phyloP scores from a whole-genome alignment of 2,888 invertebrate genomes.

The Pterostichus madidus region DNA sequence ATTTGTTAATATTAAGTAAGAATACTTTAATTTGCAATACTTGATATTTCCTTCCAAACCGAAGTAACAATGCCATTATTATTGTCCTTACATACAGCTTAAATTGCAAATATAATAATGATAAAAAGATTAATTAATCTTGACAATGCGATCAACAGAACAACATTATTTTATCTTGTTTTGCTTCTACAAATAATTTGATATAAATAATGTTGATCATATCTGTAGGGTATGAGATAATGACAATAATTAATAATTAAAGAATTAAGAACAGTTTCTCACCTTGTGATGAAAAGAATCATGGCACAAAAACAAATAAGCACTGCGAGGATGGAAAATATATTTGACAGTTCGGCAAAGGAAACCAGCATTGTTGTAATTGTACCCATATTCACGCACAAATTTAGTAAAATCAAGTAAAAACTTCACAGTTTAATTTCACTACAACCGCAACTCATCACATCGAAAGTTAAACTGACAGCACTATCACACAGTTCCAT shows the following conservation, averaged over 20 bases:
- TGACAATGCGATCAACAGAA: background rate
- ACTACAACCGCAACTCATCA: constrained; percentile 60
- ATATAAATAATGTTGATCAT: background rate
- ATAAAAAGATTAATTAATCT: background rate
- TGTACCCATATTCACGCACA: constrained; percentile 72
- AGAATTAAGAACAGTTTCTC: constrained; percentile 21
- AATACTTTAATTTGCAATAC: too few species aligned
- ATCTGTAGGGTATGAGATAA: background rate
- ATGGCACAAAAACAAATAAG: constrained; percentile 87
- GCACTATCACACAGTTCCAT: constrained; percentile 53
- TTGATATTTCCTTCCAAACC: too few species aligned
- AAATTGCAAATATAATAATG: background rate
- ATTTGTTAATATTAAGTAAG: constrained; percentile 22
- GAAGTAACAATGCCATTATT: background rate
- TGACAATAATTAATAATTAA: constrained; percentile 14
- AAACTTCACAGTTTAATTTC: constrained; percentile 61
- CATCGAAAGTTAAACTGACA: constrained; percentile 64
- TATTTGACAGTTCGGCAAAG: constrained; percentile 87
- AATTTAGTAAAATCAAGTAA: constrained; percentile 67
- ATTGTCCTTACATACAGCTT: background rate
- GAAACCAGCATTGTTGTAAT: constrained; percentile 83
- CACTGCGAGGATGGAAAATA: constrained; percentile 86
- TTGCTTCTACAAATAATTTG: background rate
- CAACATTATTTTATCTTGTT: background rate
- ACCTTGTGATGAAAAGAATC: constrained; percentile 88